A percentile compares a stretch with the other conserved stretches of the same genome.
Evolutionary conservation across 2,888 invertebrate genomes (phyloP).

Genomic region (Glyphotaelius pellucidus): DNA sequence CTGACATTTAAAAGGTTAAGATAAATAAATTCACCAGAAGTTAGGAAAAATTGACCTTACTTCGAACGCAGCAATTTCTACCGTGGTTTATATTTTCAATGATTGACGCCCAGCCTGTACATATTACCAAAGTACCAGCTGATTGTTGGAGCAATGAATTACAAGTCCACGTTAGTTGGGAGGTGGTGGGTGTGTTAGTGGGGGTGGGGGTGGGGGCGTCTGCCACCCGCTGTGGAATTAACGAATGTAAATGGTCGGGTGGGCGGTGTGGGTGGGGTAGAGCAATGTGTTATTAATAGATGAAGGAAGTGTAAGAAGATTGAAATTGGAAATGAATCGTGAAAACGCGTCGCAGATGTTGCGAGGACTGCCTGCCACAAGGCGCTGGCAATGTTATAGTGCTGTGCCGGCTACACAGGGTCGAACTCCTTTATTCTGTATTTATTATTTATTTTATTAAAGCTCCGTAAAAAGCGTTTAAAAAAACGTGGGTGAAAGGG

Average conservation of each 20-base stretch:
- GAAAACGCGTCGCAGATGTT: slow-evolving; percentile 53
- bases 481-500: no score
- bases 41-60: no score
- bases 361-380: slow-evolving; percentile 31
- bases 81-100: background rate
- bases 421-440: background rate
- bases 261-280: background rate
- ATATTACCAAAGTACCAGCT: background rate
- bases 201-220: background rate
- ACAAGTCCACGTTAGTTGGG: background rate
- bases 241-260: background rate
- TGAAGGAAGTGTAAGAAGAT: slow-evolving; percentile 37
- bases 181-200: background rate
- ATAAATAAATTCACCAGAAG: no score
- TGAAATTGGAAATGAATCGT: slow-evolving; percentile 56
- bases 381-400: background rate
- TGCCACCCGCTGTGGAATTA: background rate
- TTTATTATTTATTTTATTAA: no score
- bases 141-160: background rate
- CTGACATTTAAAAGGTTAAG: no score
- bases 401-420: background rate
- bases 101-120: background rate
- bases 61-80: no score
- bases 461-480: no score
- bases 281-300: slow-evolving; percentile 29